A percentile compares a stretch with the other conserved stretches of the same genome.
Evolutionary conservation across 1,140 invertebrate species (phyloP).

Genomic region (Bombus soroeensis): DNA sequence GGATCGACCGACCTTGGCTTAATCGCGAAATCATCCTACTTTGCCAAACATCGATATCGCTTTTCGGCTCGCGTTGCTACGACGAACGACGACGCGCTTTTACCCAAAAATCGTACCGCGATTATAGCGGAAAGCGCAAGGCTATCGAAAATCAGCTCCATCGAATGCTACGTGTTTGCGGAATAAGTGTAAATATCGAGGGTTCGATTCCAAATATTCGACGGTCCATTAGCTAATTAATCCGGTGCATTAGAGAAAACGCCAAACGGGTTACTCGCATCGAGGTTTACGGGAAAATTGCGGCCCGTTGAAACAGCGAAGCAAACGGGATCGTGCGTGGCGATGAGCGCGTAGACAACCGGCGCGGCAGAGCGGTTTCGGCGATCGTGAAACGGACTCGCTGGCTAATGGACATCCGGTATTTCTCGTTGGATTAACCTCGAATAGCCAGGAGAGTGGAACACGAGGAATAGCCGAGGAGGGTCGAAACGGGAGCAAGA

Average conservation of each 20-base stretch:
- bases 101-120: not conserved
- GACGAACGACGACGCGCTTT: not conserved
- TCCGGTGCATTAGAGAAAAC: conserved; percentile 76
- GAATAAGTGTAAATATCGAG: conserved; percentile 44
- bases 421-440: conserved; percentile 73
- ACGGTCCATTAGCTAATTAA: conserved; percentile 82
- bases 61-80: too few species aligned
- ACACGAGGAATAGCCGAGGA: too few species aligned
- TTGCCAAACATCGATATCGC: conserved; percentile 6
- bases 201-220: conserved; percentile 72
- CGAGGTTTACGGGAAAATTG: conserved; percentile 62
- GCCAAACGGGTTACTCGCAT: conserved; percentile 67
- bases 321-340: conserved; percentile 58
- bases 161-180: not conserved
- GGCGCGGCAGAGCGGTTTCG: conserved; percentile 44
- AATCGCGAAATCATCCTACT: conserved; percentile 1
- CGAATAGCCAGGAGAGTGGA: conserved; percentile 1
- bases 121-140: conserved; percentile 8
- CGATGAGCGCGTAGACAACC: conserved; percentile 36
- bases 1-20: too few species aligned
- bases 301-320: conserved; percentile 57
- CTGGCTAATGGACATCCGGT: conserved; percentile 77
- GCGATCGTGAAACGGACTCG: conserved; percentile 61
- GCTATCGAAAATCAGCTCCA: not conserved
- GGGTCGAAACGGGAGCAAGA: not conserved